Evolutionary conservation across 2,113 vertebrate species (phyloP).

Genomic region (Aegypius monachus): DNA sequence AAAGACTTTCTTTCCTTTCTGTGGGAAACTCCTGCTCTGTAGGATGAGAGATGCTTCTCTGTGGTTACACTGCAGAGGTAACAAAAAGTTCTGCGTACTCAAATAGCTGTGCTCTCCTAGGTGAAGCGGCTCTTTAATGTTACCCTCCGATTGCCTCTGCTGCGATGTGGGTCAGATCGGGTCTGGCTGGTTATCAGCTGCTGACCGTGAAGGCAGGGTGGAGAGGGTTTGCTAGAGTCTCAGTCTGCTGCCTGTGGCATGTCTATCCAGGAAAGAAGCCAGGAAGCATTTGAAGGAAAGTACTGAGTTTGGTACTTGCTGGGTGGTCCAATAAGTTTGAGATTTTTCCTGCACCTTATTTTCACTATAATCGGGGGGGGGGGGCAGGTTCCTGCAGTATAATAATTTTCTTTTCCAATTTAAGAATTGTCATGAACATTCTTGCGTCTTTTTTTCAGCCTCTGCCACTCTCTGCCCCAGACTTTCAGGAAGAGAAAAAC

Average conservation of each 20-base stretch:
- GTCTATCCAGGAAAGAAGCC: slow-evolving; percentile 22
- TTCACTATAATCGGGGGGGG: neutral
- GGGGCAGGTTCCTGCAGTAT: neutral
- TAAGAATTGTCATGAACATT: neutral
- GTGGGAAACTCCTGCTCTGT: neutral
- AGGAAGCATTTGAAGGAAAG: slow-evolving; percentile 3
- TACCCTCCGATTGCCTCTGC: neutral
- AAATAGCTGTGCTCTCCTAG: neutral
- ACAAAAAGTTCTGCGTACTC: neutral
- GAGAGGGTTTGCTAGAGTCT: neutral
- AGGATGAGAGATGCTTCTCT: neutral
- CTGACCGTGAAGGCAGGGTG: neutral
- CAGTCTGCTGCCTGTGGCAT: neutral
- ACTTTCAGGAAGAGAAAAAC: neutral
- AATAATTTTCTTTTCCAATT: neutral
- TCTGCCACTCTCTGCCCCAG: neutral
- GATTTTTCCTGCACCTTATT: slow-evolving; percentile 5
- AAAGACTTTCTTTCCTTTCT: neutral
- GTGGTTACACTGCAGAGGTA: neutral
- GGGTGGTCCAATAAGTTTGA: slow-evolving; percentile 8
- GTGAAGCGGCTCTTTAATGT: neutral
- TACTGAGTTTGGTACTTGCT: neutral
- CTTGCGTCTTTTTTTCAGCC: neutral
- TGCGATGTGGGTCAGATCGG: neutral
- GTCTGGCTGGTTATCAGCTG: neutral